These are phyloP conservation scores for Choloepus didactylus DNA, from an alignment of 2,797 vertebrate genomes.

Conservation along the genomic window DNA sequence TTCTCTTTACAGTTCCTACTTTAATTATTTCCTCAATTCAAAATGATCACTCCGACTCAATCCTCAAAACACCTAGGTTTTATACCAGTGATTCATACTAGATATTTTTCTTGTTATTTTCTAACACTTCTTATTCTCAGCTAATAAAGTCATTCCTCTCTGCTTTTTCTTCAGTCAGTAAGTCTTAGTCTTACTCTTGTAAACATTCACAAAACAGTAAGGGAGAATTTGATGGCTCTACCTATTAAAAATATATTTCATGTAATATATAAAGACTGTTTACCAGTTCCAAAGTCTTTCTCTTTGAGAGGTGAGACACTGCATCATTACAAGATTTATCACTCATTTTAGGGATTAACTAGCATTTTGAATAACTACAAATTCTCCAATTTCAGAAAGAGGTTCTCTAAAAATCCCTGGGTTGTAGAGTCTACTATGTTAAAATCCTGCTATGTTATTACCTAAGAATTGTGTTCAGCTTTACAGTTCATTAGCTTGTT, in stretches of 20 bases:
- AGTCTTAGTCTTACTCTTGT: not conserved
- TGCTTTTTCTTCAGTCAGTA: not conserved
- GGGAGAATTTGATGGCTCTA: not conserved
- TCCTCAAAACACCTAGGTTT: not conserved
- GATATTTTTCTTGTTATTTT: not conserved
- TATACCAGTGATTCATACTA: not conserved
- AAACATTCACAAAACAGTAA: not conserved
- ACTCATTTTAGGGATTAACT: not conserved
- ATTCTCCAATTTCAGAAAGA: not conserved
- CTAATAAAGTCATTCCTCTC: not conserved
- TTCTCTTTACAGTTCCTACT: not conserved
- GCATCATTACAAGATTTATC: not conserved
- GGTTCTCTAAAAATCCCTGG: not conserved
- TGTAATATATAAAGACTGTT: not conserved
- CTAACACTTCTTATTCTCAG: not conserved
- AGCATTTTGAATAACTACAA: not conserved
- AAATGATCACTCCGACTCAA: not conserved
- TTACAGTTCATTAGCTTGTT: not conserved
- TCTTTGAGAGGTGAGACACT: not conserved
- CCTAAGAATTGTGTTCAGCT: not conserved
- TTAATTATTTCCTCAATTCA: not conserved
- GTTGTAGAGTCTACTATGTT: not conserved
- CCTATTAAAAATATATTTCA: not conserved
- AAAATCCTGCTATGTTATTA: not conserved
- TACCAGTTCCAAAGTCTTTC: not conserved